phyloP scores from a whole-genome alignment of 2,113 vertebrate species.

The Antidorcas marsupialis region DNA sequence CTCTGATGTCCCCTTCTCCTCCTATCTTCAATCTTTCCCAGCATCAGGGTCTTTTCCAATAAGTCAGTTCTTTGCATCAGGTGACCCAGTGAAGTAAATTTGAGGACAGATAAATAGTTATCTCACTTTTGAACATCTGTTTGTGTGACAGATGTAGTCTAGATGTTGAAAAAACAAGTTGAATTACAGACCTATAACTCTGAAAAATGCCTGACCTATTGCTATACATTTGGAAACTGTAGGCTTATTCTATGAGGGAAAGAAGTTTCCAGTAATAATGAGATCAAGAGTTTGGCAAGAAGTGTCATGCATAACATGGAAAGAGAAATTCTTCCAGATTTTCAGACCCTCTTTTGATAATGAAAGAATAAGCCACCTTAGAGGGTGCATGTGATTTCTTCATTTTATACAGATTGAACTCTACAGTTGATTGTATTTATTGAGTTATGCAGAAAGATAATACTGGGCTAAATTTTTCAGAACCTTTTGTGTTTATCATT shows the following conservation, averaged over 20 bases:
- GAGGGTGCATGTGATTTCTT: neutral
- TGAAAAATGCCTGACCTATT: neutral
- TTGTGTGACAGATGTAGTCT: neutral
- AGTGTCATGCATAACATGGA: neutral
- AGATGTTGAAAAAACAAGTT: neutral
- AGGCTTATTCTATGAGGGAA: neutral
- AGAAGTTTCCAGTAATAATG: neutral
- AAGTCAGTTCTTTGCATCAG: neutral
- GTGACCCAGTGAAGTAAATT: neutral
- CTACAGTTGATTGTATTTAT: neutral
- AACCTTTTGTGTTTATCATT: neutral
- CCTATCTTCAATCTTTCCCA: neutral
- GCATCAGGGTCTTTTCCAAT: neutral
- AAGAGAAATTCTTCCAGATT: neutral
- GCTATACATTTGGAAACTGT: neutral
- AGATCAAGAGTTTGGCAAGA: neutral
- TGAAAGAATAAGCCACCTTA: neutral
- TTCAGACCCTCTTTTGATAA: neutral
- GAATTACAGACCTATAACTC: neutral
- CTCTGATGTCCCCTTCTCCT: fast-evolving
- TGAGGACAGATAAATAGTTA: neutral
- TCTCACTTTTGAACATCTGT: neutral
- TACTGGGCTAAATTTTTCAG: neutral
- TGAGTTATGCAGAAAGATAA: neutral
- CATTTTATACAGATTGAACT: neutral